Evolutionary conservation across 2,113 vertebrate genomes (phyloP).

Genomic region (Lontra canadensis): DNA sequence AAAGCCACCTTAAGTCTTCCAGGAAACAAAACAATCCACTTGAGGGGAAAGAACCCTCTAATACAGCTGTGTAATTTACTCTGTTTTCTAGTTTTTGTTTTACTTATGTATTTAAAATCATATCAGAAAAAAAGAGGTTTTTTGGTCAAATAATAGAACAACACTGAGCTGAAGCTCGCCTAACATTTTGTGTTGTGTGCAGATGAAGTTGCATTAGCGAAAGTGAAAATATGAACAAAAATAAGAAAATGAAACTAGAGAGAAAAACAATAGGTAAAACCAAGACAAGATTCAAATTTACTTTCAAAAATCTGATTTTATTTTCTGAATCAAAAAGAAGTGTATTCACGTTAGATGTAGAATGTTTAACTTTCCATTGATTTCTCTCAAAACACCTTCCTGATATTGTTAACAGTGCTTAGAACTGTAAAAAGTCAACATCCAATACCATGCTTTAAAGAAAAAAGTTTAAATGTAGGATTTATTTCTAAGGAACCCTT

Average conservation of each 20-base stretch:
- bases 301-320: conserved; percentile 85
- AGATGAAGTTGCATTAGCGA: conserved; percentile 44
- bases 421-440: conserved; percentile 81
- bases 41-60: neutral
- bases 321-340: conserved; percentile 85
- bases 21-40: neutral
- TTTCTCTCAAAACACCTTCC: conserved; percentile 76
- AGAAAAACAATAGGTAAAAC: conserved; percentile 76
- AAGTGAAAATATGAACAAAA: conserved; percentile 61
- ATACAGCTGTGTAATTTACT: neutral
- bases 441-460: conserved; percentile 78
- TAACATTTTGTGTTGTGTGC: conserved; percentile 42
- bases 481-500: conserved; percentile 72
- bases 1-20: neutral
- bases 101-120: neutral
- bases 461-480: conserved; percentile 79
- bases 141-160: neutral
- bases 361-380: conserved; percentile 81
- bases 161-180: neutral
- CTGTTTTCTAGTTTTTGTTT: neutral
- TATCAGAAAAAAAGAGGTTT: neutral
- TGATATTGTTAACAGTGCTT: conserved; percentile 79
- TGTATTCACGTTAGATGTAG: conserved; percentile 77
- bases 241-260: conserved; percentile 48
- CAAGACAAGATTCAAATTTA: conserved; percentile 75